A percentile compares a stretch with the other conserved stretches of the same genome.
These are phyloP conservation scores for Centropus bengalensis DNA, from an alignment of 2,113 vertebrate genomes.

Conservation along the genomic window DNA sequence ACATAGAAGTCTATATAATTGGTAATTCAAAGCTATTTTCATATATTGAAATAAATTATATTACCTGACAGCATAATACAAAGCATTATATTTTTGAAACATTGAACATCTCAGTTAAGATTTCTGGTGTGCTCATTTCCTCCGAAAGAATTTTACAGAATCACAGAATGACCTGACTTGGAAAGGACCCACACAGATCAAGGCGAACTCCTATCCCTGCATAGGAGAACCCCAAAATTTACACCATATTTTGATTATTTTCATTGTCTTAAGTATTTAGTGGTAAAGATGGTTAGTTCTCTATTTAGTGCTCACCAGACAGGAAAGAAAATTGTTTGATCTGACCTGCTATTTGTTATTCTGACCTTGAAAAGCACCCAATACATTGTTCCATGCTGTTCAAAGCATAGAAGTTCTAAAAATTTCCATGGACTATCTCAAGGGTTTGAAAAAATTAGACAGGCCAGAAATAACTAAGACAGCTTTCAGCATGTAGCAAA, in stretches of 20 bases:
- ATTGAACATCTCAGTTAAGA: not conserved
- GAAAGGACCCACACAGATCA: too few species aligned
- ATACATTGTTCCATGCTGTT: not conserved
- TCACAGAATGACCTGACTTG: too few species aligned
- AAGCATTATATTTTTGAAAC: not conserved
- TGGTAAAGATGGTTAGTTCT: not conserved
- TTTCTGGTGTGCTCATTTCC: not conserved
- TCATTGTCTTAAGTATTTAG: not conserved
- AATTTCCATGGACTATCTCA: not conserved
- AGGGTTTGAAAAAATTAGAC: not conserved
- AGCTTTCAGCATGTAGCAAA: not conserved
- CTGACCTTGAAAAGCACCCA: not conserved
- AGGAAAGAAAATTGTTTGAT: not conserved
- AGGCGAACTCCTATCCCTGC: too few species aligned
- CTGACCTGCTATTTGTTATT: not conserved
- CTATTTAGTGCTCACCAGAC: not conserved
- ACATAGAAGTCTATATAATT: not conserved
- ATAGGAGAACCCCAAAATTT: too few species aligned
- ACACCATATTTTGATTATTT: not conserved
- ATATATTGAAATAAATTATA: conserved; percentile 9
- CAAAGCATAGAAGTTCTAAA: not conserved
- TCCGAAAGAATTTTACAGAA: not conserved
- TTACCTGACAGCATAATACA: not conserved
- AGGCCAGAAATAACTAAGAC: not conserved
- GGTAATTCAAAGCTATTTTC: not conserved